Evolutionary conservation across 2,797 vertebrate species (phyloP).

Genomic region (Peromyscus attwateri): DNA sequence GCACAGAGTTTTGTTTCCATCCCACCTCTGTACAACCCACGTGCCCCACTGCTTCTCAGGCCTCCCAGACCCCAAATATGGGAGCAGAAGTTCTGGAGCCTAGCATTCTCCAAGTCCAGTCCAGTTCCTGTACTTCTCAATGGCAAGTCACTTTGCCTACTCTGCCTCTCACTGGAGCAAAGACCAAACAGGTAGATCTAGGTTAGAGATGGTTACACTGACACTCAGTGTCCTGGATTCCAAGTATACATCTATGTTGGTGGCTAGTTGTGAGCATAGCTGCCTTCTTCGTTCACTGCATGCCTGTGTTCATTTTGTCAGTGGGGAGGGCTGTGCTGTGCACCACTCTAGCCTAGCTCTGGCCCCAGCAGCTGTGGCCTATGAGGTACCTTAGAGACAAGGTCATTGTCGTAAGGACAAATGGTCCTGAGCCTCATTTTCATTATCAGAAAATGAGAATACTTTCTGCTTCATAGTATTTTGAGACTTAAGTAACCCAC

Average conservation of each 20-base stretch:
- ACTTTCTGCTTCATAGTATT: background rate
- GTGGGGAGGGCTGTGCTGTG: background rate
- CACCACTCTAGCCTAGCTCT: background rate
- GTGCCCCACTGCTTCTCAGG: background rate
- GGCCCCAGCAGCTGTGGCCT: background rate
- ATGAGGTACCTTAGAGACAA: background rate
- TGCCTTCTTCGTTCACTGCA: background rate
- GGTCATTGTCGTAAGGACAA: background rate
- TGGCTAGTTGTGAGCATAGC: background rate
- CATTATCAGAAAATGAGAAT: background rate
- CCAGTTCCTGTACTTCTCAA: background rate
- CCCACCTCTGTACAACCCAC: fast-evolving
- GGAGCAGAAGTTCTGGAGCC: background rate
- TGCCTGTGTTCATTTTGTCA: background rate
- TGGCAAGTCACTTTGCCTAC: background rate
- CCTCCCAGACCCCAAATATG: background rate
- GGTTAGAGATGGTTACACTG: background rate
- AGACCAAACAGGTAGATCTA: background rate
- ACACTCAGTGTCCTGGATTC: background rate
- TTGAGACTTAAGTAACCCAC: background rate
- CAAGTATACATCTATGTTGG: background rate
- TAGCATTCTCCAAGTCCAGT: background rate
- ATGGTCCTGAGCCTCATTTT: background rate
- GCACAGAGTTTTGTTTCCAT: fast-evolving
- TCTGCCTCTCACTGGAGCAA: background rate